These are phyloP conservation scores for Notarius quadriscutis DNA, from an alignment of 2,113 vertebrate species.

Conservation along the genomic window DNA sequence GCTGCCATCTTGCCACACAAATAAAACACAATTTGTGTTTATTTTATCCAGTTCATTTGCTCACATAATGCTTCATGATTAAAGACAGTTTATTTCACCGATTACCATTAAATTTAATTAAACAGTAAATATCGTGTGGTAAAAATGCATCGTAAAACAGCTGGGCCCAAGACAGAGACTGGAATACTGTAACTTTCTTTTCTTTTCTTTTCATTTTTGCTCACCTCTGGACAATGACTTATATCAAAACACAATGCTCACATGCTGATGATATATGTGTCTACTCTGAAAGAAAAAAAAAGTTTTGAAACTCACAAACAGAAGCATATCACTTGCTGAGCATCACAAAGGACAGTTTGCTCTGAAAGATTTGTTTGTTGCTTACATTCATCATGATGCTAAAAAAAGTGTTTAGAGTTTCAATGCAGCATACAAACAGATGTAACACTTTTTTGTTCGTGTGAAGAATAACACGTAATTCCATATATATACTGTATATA, in stretches of 20 bases:
- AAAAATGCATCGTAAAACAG: background rate
- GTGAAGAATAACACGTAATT: background rate
- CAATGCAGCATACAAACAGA: background rate
- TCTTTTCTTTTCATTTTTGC: background rate
- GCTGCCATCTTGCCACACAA: background rate
- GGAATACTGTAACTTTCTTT: background rate
- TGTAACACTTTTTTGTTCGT: background rate
- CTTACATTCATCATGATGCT: background rate
- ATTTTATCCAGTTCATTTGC: background rate
- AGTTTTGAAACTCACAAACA: background rate
- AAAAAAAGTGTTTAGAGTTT: background rate
- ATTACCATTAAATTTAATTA: background rate
- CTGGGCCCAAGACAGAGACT: background rate
- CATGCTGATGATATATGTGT: slow-evolving; percentile 1
- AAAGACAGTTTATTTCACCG: background rate
- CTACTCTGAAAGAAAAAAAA: background rate
- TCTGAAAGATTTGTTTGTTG: background rate
- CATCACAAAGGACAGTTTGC: background rate
- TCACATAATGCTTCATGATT: background rate
- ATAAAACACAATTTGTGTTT: background rate
- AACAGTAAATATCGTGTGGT: background rate
- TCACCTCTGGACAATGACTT: background rate
- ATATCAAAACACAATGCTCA: slow-evolving; percentile 8
- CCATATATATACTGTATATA: no score
- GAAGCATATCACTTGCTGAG: background rate